Percentiles rank a stretch among this genome's conserved stretches.
Conservation (phyloP, 2,888 invertebrate genomes). For the Uropetala carovei region DNA sequence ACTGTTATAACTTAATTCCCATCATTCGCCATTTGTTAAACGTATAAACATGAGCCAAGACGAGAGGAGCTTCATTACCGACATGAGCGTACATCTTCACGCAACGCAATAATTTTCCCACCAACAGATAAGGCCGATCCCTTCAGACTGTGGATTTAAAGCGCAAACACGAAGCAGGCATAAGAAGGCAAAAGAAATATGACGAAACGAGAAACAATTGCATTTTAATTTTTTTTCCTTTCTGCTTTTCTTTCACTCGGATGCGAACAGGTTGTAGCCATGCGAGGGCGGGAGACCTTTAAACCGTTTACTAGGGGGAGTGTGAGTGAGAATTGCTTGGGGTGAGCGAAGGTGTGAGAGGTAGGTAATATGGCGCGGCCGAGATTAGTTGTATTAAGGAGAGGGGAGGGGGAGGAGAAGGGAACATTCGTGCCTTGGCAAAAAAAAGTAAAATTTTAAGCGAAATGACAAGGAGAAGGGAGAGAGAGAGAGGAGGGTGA, state of each 20-base stretch:
- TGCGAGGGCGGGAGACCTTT: constrained; percentile 16
- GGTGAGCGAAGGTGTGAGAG: neutral
- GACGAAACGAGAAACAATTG: neutral
- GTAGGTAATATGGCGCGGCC: constrained; percentile 2
- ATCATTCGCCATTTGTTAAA: too few species aligned
- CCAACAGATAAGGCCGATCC: neutral
- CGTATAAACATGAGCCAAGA: too few species aligned
- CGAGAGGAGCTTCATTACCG: neutral
- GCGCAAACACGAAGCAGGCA: neutral
- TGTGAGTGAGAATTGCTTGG: neutral
- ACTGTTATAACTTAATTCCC: too few species aligned
- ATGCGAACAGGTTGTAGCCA: constrained; percentile 14
- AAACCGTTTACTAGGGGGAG: neutral
- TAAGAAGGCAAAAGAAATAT: neutral
- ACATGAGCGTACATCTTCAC: constrained; percentile 7
- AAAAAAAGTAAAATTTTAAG: neutral
- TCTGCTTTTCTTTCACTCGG: neutral
- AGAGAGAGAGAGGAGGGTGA: neutral
- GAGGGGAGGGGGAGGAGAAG: neutral
- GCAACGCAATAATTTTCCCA: neutral
- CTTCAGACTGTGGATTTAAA: neutral
- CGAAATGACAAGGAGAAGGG: neutral
- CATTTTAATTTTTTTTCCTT: neutral
- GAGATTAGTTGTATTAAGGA: neutral
- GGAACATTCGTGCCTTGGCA: neutral